Conservation (phyloP, 2,888 invertebrate genomes). For the Gymnosoma rotundatum region DNA sequence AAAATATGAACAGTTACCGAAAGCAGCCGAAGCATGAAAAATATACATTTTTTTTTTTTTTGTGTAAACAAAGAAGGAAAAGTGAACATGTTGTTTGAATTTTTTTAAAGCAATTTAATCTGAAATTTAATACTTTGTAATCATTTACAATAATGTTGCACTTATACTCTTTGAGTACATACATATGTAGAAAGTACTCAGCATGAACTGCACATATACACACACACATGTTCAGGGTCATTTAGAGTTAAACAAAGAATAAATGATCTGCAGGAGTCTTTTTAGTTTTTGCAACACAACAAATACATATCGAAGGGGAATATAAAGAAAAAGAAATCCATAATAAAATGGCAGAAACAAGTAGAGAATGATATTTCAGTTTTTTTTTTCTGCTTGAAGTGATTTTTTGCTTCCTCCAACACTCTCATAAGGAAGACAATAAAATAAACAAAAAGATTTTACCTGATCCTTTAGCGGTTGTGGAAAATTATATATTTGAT, state of each 20-base stretch:
- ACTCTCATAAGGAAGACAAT: too few species aligned
- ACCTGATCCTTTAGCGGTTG: too few species aligned
- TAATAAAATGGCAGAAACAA: not conserved
- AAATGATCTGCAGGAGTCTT: conserved; percentile 22
- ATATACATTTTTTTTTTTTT: too few species aligned
- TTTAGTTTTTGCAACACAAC: conserved; percentile 2
- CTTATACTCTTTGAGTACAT: not conserved
- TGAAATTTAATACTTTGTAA: conserved; percentile 39
- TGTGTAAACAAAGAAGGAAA: too few species aligned
- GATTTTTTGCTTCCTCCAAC: too few species aligned
- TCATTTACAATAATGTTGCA: conserved; percentile 34
- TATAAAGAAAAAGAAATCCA: conserved; percentile 4
- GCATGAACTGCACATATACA: not conserved
- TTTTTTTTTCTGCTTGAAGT: too few species aligned
- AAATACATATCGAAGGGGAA: not conserved
- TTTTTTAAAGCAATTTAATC: not conserved
- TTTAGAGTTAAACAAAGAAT: conserved; percentile 7
- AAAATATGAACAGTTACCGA: too few species aligned
- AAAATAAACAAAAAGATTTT: too few species aligned
- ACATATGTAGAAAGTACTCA: not conserved
- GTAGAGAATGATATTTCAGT: not conserved
- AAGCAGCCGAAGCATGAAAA: too few species aligned
- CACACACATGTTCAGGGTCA: conserved; percentile 20
- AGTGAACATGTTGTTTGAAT: too few species aligned
- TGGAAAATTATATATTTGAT: too few species aligned